Conservation (phyloP, 1,140 invertebrate species). For the Archivesica marissinica region DNA sequence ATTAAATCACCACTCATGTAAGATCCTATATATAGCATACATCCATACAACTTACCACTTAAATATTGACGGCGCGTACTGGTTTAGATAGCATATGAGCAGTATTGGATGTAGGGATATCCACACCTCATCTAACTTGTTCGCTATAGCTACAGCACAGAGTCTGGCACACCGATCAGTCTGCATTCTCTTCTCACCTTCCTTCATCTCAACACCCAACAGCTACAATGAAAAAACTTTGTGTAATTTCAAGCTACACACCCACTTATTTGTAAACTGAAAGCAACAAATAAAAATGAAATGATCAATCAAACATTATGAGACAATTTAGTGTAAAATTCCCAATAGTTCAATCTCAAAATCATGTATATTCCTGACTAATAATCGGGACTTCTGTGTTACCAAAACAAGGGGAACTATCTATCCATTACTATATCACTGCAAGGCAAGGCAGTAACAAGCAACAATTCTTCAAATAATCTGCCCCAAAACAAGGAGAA, state of each 20-base stretch:
- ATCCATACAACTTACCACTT: constrained; percentile 71
- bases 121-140: constrained; percentile 91
- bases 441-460: too few species aligned
- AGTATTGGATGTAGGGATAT: constrained; percentile 88
- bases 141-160: constrained; percentile 90
- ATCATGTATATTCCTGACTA: not conserved
- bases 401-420: too few species aligned
- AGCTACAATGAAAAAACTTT: constrained; percentile 51
- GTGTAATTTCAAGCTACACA: constrained; percentile 86
- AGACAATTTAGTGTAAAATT: not conserved
- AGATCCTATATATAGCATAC: too few species aligned
- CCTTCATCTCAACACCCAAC: constrained; percentile 65
- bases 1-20: too few species aligned
- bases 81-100: constrained; percentile 87
- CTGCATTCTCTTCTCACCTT: constrained; percentile 86
- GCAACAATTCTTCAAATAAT: too few species aligned
- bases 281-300: not conserved
- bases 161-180: constrained; percentile 90
- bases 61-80: constrained; percentile 87
- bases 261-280: constrained; percentile 86
- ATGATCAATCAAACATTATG: not conserved
- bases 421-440: too few species aligned
- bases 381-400: too few species aligned
- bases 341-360: not conserved
- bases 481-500: too few species aligned